phyloP scores from a whole-genome alignment of 2,888 invertebrate species.

The Agrotis clavis region DNA sequence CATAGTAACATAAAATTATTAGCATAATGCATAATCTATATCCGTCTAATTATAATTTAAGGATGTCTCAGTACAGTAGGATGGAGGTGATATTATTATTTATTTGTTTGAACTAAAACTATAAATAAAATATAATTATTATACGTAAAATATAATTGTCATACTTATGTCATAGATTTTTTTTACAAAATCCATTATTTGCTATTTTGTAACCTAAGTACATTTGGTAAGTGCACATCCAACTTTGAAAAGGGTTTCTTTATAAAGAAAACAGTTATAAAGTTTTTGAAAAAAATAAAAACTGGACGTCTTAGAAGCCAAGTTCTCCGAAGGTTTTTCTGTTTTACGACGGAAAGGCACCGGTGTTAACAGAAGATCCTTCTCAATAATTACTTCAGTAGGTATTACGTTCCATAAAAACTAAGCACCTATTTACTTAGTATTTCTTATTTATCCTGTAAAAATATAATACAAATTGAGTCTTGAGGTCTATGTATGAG shows the following conservation, averaged over 20 bases:
- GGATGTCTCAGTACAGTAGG: neutral
- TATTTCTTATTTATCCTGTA: too few species aligned
- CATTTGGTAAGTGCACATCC: conserved; percentile 3
- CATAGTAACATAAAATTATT: neutral
- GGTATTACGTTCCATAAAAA: neutral
- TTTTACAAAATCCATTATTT: neutral
- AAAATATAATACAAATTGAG: too few species aligned
- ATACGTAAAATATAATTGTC: too few species aligned
- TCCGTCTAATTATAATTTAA: neutral
- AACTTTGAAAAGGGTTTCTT: conserved; percentile 22
- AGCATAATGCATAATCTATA: neutral
- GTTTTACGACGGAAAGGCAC: conserved; percentile 20
- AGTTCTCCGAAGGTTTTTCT: conserved; percentile 1
- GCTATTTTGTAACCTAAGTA: neutral
- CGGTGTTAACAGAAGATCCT: conserved; percentile 8
- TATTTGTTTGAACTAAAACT: too few species aligned
- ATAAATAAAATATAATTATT: neutral
- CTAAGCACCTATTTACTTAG: too few species aligned
- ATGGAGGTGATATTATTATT: neutral
- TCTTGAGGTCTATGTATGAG: too few species aligned
- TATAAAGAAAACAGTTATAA: conserved; percentile 7
- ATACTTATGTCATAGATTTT: too few species aligned
- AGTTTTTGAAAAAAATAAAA: conserved; percentile 16
- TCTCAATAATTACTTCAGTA: neutral
- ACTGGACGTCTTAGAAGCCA: conserved; percentile 14